Evolutionary conservation across 2,113 vertebrate genomes (phyloP), one percentile per base, ranked within the genome.

Genomic region (Capreolus pygargus): DNA sequence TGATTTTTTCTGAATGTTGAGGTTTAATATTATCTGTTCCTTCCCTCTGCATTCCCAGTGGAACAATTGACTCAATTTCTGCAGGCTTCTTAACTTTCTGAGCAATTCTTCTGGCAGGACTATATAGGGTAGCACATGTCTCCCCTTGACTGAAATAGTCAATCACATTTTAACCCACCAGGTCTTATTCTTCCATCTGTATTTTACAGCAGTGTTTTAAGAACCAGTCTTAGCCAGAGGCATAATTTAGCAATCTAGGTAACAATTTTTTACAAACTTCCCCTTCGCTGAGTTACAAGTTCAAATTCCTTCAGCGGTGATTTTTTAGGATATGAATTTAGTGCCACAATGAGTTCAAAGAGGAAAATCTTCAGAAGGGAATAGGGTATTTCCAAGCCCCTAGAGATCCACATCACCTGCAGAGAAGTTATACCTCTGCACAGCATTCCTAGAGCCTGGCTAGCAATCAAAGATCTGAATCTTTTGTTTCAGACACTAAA

Each of bases 21-120:
- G 19, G 28, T 93, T 95, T 97, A 97, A 89, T 97, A 94, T 95
- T 87, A 92, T 94, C 79, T 92, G 21, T 98, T 98, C 52, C 92
- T 96, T 94, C 57, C 88, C 45, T 67, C 74, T 1, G 0, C 54
- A 96, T 97, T 97, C 94, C 92, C 78, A 55, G 39, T 84, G 74
- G 91, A 96, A 97, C 47, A 98, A 97, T 39, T 97, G 92, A 97
- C 88, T 98, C 90, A 92, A 60, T 98, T 96, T 98, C 85, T 97
- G 85, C 50, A 91, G 92, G 82, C 43, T 36, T 95, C 67, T 89
- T 74, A 95, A 90, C 81, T 94, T 97, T 91, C 81, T 57, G 39
- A 78, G 81, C 30, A 88, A 58, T 96, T 54, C 36, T 57, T 33
- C 27, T 82, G 70, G 43, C 43, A 96, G 61, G 67, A 85, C 39